Percentiles rank a stretch among this genome's conserved stretches.
These are phyloP conservation scores for Rotaria macrura DNA, from an alignment of 2,888 invertebrate genomes.

Conservation along the genomic window DNA sequence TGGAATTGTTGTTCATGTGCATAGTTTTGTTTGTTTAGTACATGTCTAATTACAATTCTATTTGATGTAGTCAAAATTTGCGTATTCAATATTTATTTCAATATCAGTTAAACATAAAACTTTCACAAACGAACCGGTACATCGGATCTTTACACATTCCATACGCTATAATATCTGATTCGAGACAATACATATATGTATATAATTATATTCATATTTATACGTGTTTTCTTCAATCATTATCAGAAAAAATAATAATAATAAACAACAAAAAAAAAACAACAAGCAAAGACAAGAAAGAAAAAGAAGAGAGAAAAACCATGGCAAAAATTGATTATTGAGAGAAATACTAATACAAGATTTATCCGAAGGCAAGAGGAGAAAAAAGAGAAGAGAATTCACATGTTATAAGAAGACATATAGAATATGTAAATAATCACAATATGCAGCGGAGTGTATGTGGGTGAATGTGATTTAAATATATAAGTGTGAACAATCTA, in stretches of 20 bases:
- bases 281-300: not conserved
- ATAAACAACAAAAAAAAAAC: constrained; percentile 1
- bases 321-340: not conserved
- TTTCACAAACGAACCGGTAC: not conserved
- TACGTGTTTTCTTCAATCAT: not conserved
- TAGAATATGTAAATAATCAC: constrained; percentile 1
- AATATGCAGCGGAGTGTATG: not conserved
- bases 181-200: not conserved
- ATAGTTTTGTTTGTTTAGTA: no score
- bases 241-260: not conserved
- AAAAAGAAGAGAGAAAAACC: not conserved
- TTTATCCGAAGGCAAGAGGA: not conserved
- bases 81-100: not conserved
- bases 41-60: no score
- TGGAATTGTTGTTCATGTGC: no score
- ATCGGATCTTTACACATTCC: not conserved
- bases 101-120: not conserved
- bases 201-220: not conserved
- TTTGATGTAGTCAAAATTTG: not conserved
- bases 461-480: not conserved
- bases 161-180: not conserved
- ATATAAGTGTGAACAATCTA: not conserved
- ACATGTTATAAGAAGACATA: not conserved
- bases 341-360: not conserved
- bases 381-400: not conserved